Base-by-base conservation (phyloP, 35 echinoderm and acorn worm species). In the Acanthaster planci region DNA sequence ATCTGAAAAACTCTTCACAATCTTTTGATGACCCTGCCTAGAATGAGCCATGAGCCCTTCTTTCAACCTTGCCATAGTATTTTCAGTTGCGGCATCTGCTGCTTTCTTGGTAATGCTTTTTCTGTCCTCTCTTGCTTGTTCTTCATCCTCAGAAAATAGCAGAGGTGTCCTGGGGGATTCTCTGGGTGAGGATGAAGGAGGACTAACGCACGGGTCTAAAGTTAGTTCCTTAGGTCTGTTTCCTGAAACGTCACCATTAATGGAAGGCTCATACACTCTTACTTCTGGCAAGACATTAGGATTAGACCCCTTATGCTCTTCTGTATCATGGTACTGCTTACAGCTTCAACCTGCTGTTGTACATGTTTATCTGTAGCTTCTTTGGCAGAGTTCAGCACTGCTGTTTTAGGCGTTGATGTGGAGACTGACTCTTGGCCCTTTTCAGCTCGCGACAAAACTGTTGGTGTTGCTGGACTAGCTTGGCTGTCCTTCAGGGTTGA, bases 121-220 rank as follows among this genome's bases (percentile, higher is more conserved):
- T 83, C 42, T 34, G 39, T 89, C 12, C 16, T 40, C 26, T 77
- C 44, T 75, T 72, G 39, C 31, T 34, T 72, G 64, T 12, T 72
- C 64, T 34, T 86, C 84, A 78, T 86, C 84, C 39, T 86, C 84
- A 40, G 84, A 86, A 53, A 86, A 86, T 10, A 86, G 58, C 53
- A 86, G 19, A 26, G 84, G 84, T 86, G 84, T 86, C 37, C 55
- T 86, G 5, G 68, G 50, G 16, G 84, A 51, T 17, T 68, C 75
- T 34, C 55, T 77, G 7, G 84, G 39, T 17, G 84, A 76, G 42
- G 75, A 77, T 77, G 52, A 37, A 8, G 84, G 84, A 34, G 42
- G 64, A 72, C 26, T 72, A 29, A 26, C 23, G 30, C n/a, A 35
- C 30, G 22, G 64, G 64, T 72, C 19, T 72, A 34, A 34, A 29